Evolutionary conservation across 2,888 invertebrate genomes (phyloP), one percentile per base, ranked within the genome.

Genomic region (Zeuzera pyrina): DNA sequence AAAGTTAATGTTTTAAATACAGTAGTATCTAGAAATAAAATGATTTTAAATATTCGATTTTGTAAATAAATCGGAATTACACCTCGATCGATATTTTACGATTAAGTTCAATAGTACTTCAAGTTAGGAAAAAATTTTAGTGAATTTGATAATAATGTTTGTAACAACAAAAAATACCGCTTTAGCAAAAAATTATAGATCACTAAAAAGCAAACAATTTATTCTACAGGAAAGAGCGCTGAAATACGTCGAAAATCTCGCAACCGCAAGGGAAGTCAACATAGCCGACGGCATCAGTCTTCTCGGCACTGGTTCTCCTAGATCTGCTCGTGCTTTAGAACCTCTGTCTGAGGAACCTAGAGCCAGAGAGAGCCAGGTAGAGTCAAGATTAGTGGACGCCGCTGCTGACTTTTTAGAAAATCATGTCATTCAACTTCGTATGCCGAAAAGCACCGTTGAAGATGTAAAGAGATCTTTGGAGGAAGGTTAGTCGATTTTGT

Each of bases 401-500:
- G 86, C 92, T 27, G 88, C 90, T 28, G 88, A 91, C 43, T 94
- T 93, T 84, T 76, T 93, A 46, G 89, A 91, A 43, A 89, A 91
- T 45, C 93, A 93, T 67, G 92, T 92, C 14, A 85, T 94, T 36
- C 93, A 94, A 63, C 86, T 94, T 43, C 91, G 92, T 57, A 85
- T 94, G 31, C 93, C 93, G 19, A 90, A 89, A 44, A 87, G 87
- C 45, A 87, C 90, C 5, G 87, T 91, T 41, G 86, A 89, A 41
- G 92, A 92, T 56, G 87, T 93, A 60, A 89, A 91, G 59, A 86
- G 91, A 44, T 91, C 92, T 16, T 83, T 92, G 48, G 93, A 92
- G 49, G 93, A 93, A 89, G 92, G 93, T 93, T 73, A 87, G 76
- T n/a, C n/a, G n/a, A n/a, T n/a, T n/a, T n/a, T n/a, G n/a, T n/a